Percentiles rank a stretch among this genome's conserved stretches.
Conservation (phyloP, 2,797 vertebrate genomes). For the Chromis chromis region DNA sequence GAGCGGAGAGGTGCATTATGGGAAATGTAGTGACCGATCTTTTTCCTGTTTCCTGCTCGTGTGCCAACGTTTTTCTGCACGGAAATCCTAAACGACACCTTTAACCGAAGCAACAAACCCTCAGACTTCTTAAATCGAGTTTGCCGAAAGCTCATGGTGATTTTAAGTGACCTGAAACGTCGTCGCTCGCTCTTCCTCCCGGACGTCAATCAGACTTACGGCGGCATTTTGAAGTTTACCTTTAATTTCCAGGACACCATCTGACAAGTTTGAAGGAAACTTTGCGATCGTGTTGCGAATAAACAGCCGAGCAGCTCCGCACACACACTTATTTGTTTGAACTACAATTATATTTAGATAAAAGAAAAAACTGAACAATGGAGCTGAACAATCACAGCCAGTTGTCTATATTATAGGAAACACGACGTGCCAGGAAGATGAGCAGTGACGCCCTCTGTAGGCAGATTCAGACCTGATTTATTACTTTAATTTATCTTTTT, state of each 20-base stretch:
- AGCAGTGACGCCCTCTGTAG: conserved; percentile 33
- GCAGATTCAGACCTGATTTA: background rate
- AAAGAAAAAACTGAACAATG: background rate
- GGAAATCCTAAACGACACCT: too few relatives aligned
- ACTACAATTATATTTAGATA: conserved; percentile 30
- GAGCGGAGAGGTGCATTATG: conserved; percentile 11
- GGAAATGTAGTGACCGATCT: background rate
- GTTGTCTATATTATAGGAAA: conserved; percentile 27
- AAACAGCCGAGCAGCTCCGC: conserved; percentile 48
- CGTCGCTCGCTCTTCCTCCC: too few relatives aligned
- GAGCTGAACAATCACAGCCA: conserved; percentile 29
- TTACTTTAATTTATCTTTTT: too few relatives aligned
- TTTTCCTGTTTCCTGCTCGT: too few relatives aligned
- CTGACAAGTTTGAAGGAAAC: conserved; percentile 49
- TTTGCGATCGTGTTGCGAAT: conserved; percentile 34
- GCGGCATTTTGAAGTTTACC: conserved; percentile 46
- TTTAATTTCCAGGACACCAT: conserved; percentile 61
- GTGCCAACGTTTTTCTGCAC: too few relatives aligned
- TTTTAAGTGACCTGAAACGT: too few relatives aligned
- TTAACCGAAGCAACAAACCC: too few relatives aligned
- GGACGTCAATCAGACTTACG: conserved; percentile 46
- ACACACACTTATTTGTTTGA: conserved; percentile 40
- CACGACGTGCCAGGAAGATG: conserved; percentile 9
- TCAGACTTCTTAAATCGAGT: too few relatives aligned
- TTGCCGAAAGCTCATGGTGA: too few relatives aligned